These are phyloP conservation scores for Pachycephala philippinensis DNA, from an alignment of 2,113 vertebrate genomes.

Conservation along the genomic window DNA sequence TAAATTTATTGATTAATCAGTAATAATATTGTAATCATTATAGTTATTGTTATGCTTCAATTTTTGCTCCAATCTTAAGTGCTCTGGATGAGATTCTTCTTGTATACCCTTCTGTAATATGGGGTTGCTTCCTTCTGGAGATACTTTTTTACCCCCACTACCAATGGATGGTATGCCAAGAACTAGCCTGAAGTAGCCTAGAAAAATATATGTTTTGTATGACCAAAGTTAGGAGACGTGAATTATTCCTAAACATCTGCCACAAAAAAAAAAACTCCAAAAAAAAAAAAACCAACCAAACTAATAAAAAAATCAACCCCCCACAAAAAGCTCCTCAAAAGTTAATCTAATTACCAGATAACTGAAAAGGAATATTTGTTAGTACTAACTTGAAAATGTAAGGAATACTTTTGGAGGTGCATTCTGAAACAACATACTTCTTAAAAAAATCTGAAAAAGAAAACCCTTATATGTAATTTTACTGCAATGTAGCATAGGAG, in stretches of 20 bases:
- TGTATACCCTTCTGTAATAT: background rate
- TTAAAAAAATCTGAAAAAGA: background rate
- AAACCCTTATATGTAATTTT: background rate
- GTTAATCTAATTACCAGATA: background rate
- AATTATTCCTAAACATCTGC: background rate
- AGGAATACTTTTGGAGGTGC: background rate
- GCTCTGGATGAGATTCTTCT: background rate
- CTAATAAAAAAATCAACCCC: background rate
- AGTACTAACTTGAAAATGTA: background rate
- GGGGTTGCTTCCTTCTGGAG: background rate
- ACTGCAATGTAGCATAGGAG: background rate
- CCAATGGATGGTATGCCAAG: background rate
- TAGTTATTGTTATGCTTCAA: background rate
- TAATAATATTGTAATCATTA: background rate
- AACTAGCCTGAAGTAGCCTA: background rate
- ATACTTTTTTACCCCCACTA: background rate
- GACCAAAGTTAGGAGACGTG: background rate
- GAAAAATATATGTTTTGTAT: background rate
- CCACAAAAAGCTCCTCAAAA: background rate
- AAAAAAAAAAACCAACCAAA: background rate
- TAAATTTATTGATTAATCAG: background rate
- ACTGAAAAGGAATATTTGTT: background rate
- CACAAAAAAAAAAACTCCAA: too few species aligned
- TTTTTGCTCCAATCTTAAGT: background rate
- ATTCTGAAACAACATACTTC: background rate